Evolutionary conservation across 2,888 invertebrate species (phyloP), one percentile per base, ranked within the genome.

Genomic region (Lymantria monacha): DNA sequence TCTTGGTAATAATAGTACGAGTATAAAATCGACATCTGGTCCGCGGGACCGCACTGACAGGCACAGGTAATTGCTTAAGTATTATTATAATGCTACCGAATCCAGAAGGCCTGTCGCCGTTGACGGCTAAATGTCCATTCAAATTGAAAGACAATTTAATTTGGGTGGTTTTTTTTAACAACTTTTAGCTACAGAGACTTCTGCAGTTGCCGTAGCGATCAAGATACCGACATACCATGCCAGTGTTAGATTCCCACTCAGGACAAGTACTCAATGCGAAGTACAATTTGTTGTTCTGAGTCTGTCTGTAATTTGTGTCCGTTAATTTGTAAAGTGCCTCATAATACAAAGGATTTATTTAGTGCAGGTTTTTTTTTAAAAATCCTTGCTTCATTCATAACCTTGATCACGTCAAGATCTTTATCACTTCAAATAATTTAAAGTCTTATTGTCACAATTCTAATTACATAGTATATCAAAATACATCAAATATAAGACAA

Each of bases 71-170:
- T 79, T 79, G 74, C 73, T 72, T 74, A 74, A 77, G 76, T 77
- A 82, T 77, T 78, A 78, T 81, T 78, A 79, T 79, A 79, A 81
- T 69, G 85, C 86, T 86, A 85, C 87, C 80, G 87, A 75, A 81
- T 79, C 72, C 77, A 76, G 74, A 79, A 78, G 76, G 76, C 72
- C 73, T 65, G 60, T 55, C 66, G 61, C 57, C 59, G 5, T 64
- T 64, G 74, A 69, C 66, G 59, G 66, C 66, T 73, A 76, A 77
- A 72, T 69, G 66, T 66, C 57, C 60, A 58, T 63, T 62, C 53
- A 59, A 55, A 72, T 66, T 74, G 76, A 78, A 79, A 72, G 79
- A 82, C 57, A 59, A 66, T 73, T 74, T 70, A 66, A 67, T 68
- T 62, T 55, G 53, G 59, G 59, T 55, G 59, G 58, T 57, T 63